phyloP scores from a whole-genome alignment of 2,113 vertebrate species.

The Isurus oxyrinchus region DNA sequence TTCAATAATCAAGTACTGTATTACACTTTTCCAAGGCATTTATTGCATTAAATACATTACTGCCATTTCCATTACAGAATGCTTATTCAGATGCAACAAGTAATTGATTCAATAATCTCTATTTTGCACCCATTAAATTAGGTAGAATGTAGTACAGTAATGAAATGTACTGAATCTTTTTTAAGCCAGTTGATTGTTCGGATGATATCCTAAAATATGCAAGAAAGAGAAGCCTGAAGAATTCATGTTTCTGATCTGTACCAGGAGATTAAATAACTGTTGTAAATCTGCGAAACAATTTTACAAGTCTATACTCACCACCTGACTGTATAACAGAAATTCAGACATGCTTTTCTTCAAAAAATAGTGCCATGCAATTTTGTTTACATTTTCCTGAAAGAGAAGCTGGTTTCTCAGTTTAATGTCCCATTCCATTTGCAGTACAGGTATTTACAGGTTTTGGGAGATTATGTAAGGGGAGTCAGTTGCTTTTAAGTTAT shows the following conservation, averaged over 20 bases:
- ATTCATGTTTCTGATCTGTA: neutral
- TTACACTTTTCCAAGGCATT: neutral
- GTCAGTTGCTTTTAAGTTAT: neutral
- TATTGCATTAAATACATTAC: neutral
- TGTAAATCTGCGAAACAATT: neutral
- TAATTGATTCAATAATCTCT: neutral
- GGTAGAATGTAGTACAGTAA: neutral
- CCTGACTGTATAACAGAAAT: neutral
- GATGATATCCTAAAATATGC: neutral
- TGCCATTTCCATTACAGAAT: neutral
- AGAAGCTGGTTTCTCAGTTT: neutral
- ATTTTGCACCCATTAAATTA: neutral
- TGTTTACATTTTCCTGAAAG: neutral
- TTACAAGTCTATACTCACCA: neutral
- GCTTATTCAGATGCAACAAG: neutral
- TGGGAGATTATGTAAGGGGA: neutral
- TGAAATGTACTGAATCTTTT: neutral
- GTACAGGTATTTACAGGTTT: neutral
- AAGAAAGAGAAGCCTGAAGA: neutral
- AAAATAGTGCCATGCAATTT: neutral
- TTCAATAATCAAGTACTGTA: neutral
- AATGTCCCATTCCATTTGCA: neutral
- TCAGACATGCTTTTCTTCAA: neutral
- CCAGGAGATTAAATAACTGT: neutral
- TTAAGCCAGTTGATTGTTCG: neutral